phyloP scores from a whole-genome alignment of 2,113 vertebrate species.

The chimpanzee (Pan troglodytes) region DNA sequence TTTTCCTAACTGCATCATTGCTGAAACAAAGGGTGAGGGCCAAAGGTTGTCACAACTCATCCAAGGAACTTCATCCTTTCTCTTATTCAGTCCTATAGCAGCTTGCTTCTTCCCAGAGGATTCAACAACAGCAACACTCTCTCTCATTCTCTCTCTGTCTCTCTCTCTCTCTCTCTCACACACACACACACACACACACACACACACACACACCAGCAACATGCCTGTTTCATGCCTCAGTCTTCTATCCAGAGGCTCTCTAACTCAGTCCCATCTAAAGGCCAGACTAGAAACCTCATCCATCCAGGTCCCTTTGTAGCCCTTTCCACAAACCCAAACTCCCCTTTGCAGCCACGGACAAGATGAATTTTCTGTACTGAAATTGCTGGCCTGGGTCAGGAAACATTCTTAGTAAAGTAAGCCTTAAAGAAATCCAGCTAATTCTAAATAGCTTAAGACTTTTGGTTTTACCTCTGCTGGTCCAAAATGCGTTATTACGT shows the following conservation, averaged over 20 bases:
- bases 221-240: background rate
- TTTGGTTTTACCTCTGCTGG: background rate
- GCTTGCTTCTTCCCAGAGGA: background rate
- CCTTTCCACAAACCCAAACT: background rate
- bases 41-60: too few relatives aligned
- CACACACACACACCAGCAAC: too few relatives aligned
- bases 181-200: background rate
- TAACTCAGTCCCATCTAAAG: background rate
- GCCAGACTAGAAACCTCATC: background rate
- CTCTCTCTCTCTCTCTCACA: too few relatives aligned
- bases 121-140: background rate
- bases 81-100: background rate
- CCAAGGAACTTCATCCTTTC: background rate
- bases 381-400: background rate
- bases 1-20: background rate
- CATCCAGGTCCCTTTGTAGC: background rate
- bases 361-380: background rate
- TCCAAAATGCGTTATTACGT: background rate
- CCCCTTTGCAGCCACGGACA: background rate
- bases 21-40: background rate
- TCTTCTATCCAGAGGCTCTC: background rate
- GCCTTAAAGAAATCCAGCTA: background rate
- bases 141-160: background rate
- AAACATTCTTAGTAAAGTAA: background rate
- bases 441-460: background rate